Base-by-base conservation (phyloP, 2,888 invertebrate species). In the Agrilus biguttatus region DNA sequence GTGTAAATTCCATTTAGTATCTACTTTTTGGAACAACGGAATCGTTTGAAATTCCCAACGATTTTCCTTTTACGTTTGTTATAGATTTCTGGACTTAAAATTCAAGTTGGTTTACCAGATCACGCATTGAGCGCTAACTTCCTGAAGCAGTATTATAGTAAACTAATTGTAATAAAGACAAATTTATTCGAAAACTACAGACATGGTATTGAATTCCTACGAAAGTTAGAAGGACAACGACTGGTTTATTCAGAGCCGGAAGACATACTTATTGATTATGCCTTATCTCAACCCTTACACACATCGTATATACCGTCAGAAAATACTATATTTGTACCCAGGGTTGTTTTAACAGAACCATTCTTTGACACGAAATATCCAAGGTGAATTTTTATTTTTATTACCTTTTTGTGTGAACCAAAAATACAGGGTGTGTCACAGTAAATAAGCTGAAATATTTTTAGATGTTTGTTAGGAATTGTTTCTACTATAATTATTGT, bases 101-200 rank as follows among this genome's bases (percentile, higher is more conserved):
- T 72, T 28, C 68, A 69, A 58, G 61, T 72, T 14, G 72, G 72
- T 2, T 58, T 70, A 14, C 68, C 70, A 1, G 53, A 61, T 19
- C 51, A 53, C 14, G 56, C 61, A 41, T 55, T 60, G 12, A 54
- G 60, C 23, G 54, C 58, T 4, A 51, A 52, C 7, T 65, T 62
- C 45, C 51, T 70, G 2, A 66, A 68, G 48, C 59, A 61, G 8
- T 65, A 64, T 47, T 71, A 70, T 53, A 53, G 51, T 13, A 55
- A 62, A 38, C 53, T 72, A 39, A 62, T 58, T 19, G 63, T 75
- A 35, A 65, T 73, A 50, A 67, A 65, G 49, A 58, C 64, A 14
- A 69, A 73, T 53, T 69, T 74, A 48, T 74, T 75, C 52, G 61
- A 63, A 43, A 74, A 73, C 53, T 58, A 72, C 5, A 59, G 66